Conservation (phyloP, 2,888 invertebrate genomes). For the Rhodophaea formosa region DNA sequence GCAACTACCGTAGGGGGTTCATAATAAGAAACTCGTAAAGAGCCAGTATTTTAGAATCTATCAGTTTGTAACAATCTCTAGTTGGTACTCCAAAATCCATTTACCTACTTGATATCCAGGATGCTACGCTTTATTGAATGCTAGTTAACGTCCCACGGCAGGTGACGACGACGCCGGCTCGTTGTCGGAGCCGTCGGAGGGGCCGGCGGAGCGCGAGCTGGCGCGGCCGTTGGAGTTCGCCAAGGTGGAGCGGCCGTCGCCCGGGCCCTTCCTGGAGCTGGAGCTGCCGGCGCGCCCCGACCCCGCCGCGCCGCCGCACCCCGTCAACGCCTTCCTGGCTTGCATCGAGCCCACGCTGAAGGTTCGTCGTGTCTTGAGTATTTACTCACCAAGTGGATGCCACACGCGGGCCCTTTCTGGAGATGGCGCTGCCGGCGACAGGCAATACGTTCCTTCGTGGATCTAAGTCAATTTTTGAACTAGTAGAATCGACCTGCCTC, state of each 20-base stretch:
- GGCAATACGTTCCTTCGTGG: too few species aligned
- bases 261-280: background rate
- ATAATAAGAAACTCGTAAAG: too few species aligned
- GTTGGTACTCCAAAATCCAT: too few species aligned
- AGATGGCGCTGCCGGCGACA: too few species aligned
- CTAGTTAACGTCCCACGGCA: too few species aligned
- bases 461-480: too few species aligned
- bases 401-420: background rate
- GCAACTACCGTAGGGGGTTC: too few species aligned
- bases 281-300: background rate
- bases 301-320: background rate
- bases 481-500: too few species aligned
- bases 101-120: too few species aligned
- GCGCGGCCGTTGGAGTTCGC: background rate
- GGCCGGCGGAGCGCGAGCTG: background rate
- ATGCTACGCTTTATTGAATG: too few species aligned
- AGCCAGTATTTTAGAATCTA: too few species aligned
- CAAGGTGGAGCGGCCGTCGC: background rate
- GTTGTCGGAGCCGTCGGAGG: background rate
- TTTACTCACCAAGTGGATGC: background rate
- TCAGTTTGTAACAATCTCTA: too few species aligned
- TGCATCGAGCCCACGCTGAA: conserved; percentile 23
- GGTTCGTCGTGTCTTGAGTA: background rate
- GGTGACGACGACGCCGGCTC: background rate
- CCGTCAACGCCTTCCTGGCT: conserved; percentile 26